Percentiles rank a stretch among this genome's conserved stretches.
Conservation (phyloP, 2,888 invertebrate genomes). For the Calameuta idolon region DNA sequence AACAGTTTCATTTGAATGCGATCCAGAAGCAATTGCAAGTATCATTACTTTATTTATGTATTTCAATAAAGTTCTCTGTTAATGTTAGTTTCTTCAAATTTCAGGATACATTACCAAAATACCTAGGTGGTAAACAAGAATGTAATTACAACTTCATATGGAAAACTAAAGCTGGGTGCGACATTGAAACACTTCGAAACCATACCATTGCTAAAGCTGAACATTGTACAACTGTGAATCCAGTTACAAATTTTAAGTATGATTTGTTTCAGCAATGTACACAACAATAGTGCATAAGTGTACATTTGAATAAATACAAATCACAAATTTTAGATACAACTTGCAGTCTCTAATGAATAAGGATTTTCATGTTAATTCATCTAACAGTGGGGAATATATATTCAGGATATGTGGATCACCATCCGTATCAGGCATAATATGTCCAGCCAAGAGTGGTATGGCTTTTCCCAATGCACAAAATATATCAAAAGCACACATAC, state of each 20-base stretch:
- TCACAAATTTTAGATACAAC: slow-evolving; percentile 42
- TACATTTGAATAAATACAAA: neutral
- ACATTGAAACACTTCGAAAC: slow-evolving; percentile 43
- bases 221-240: slow-evolving; percentile 50
- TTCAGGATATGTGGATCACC: slow-evolving; percentile 48
- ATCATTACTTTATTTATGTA: slow-evolving; percentile 3
- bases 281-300: neutral
- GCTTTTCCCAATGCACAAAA: neutral
- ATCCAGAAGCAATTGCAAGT: slow-evolving; percentile 45
- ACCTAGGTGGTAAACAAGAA: slow-evolving; percentile 37
- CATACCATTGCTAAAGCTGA: slow-evolving; percentile 39
- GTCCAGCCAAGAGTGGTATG: neutral
- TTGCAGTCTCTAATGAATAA: slow-evolving; percentile 44
- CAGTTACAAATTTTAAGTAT: slow-evolving; percentile 48
- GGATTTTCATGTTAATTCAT: slow-evolving; percentile 31
- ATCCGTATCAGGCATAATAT: neutral
- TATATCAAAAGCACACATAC: neutral
- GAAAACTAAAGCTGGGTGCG: slow-evolving; percentile 54
- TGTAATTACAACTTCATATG: slow-evolving; percentile 54
- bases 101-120: slow-evolving; percentile 50
- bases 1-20: slow-evolving; percentile 53
- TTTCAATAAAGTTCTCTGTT: neutral
- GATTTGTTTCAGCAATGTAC: slow-evolving; percentile 16
- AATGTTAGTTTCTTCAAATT: slow-evolving; percentile 10
- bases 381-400: slow-evolving; percentile 36